Conservation (phyloP, 1,140 invertebrate genomes). For the Dendroctonus valens region DNA sequence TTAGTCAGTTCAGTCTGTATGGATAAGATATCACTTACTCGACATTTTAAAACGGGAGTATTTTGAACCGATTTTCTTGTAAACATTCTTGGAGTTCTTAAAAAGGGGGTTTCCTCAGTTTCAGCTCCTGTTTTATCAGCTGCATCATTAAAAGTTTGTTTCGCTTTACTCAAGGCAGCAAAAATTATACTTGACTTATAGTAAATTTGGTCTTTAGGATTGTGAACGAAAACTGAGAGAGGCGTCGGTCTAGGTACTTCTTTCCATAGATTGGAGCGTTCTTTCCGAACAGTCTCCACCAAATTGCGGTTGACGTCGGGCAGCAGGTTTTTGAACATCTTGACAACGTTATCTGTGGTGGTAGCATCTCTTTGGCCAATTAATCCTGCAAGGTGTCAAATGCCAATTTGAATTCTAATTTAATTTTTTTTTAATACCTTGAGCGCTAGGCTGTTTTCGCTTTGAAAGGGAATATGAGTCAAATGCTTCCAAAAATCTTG, state of each 20-base stretch:
- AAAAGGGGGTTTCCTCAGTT: conserved; percentile 47
- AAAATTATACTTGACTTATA: conserved; percentile 47
- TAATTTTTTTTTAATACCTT: conserved; percentile 26
- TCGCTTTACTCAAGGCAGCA: conserved; percentile 42
- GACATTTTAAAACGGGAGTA: conserved; percentile 9
- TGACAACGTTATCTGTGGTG: conserved; percentile 36
- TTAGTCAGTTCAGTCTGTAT: too few relatives aligned
- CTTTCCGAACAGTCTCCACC: conserved; percentile 37
- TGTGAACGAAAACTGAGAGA: conserved; percentile 46
- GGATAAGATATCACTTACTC: background rate
- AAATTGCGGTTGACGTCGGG: conserved; percentile 40
- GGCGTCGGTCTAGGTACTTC: conserved; percentile 39
- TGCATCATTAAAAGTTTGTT: conserved; percentile 40
- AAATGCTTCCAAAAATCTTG: conserved; percentile 45
- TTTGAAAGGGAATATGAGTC: conserved; percentile 28
- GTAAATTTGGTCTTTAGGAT: conserved; percentile 38
- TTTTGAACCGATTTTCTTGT: background rate
- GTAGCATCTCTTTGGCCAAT: conserved; percentile 34
- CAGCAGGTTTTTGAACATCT: conserved; percentile 37
- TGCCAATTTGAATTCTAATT: background rate
- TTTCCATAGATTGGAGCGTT: conserved; percentile 38
- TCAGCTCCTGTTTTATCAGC: conserved; percentile 10
- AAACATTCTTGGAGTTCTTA: conserved; percentile 38
- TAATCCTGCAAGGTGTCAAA: conserved; percentile 18
- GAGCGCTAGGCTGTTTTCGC: conserved; percentile 22